Base-by-base conservation (phyloP, 2,888 invertebrate species). In the Leptopilina myrica region DNA sequence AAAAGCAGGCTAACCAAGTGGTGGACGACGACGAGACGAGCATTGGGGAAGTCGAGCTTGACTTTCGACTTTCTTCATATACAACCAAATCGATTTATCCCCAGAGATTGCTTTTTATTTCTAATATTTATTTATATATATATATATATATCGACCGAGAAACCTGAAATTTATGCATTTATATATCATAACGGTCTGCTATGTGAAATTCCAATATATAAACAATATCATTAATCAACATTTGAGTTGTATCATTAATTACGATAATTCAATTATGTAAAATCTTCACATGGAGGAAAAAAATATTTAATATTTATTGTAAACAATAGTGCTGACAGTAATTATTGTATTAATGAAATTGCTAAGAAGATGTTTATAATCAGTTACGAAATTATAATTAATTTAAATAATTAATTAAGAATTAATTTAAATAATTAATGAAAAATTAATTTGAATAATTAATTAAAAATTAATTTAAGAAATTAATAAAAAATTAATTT, bases 1-100 rank as follows among this genome's bases (percentile, higher is more conserved):
- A 81, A 80, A 79, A 77, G 78, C 79, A 80, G 76, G 78, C 80
- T 78, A 78, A 78, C 78, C 79, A 78, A 49, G 77, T 69, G 78
- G 33, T 33, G 33, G 33, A 33, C 33, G 33, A 3, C 33, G 33
- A 33, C 33, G 33, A 33, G 78, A 76, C n/a, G 56, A 67, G 59
- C n/a, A 15, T 40, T 46, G n/a, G 56, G 33, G 56, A 73, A 73
- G 53, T 56, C 53, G 53, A 26, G 73, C 73, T 69, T 69, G 69
- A 69, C 69, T 69, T 69, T 56, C 77, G 78, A 81, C 81, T 78
- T 80, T 80, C 81, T 80, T 81, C 78, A 1, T 7, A 1, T 7
- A 1, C 69, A 66, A 56, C 33, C 53, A 73, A 73, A 73, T 73
- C 56, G 49, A 73, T 73, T 56, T 64, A 67, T 78, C 64, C 62